These are phyloP conservation scores for Sclerurus mexicanus DNA, from an alignment of 2,113 vertebrate genomes.

Conservation along the genomic window DNA sequence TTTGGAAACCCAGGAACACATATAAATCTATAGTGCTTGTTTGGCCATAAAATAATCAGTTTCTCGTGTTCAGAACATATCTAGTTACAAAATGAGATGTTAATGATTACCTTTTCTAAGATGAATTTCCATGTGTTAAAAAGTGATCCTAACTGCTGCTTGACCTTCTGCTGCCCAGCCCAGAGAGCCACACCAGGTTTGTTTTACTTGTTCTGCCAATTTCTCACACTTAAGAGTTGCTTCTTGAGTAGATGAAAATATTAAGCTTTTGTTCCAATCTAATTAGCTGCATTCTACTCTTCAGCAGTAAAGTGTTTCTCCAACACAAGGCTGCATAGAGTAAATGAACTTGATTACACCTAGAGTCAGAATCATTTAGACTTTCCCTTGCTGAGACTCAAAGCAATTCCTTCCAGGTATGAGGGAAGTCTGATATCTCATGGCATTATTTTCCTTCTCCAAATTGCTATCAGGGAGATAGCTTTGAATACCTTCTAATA, in stretches of 20 bases:
- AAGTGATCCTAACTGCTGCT: background rate
- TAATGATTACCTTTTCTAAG: background rate
- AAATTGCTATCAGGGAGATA: background rate
- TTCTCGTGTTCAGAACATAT: background rate
- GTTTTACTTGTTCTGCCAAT: background rate
- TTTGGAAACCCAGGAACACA: background rate
- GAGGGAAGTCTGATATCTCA: background rate
- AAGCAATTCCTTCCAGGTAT: background rate
- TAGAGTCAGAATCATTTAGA: background rate
- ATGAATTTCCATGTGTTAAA: background rate
- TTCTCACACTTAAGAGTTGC: background rate
- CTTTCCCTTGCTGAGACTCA: background rate
- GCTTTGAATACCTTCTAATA: background rate
- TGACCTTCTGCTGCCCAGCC: background rate
- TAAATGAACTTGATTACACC: background rate
- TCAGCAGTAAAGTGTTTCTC: background rate
- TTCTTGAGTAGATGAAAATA: background rate
- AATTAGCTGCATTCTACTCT: background rate
- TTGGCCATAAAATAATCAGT: background rate
- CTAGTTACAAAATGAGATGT: background rate
- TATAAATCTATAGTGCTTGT: background rate
- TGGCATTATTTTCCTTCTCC: background rate
- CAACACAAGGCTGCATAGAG: background rate
- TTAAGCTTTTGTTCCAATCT: background rate
- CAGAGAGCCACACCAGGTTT: background rate